Evolutionary conservation across 2,797 vertebrate species (phyloP), one percentile per base, ranked within the genome.

Genomic region (Linurgus olivaceus): DNA sequence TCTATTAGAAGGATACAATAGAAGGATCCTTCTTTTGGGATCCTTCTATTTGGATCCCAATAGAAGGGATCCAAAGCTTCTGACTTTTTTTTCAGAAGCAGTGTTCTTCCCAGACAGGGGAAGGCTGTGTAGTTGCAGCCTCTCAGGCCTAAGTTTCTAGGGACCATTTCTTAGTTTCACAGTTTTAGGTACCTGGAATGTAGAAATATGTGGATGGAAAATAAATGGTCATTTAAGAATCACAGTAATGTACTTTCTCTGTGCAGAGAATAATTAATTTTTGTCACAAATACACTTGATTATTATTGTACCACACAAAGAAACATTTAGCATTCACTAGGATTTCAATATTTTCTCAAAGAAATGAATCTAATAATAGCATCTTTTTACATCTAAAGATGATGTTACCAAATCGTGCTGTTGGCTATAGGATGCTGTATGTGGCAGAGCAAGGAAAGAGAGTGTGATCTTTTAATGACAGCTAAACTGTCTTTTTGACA

Each of bases 251-350:
- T 71, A 57, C 29, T 35, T 92, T 91, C 76, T 91, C 48, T 74
- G 8, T 95, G 78, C 4, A 89, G 55, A 79, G 59, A 94, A 51
- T 58, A 92, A 92, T 40, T 84, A 94, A 70, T 89, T 97, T 97
- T 95, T 79, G 93, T 96, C 96, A 96, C 57, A 95, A 96, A 96
- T 93, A 94, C 79, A 88, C 86, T 96, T 90, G 71, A 61, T 93
- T 95, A 94, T 97, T 96, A 93, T 87, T 80, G 67, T 91, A 78
- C 26, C 28, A 84, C 70, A 93, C 75, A 84, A 86, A 96, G 78
- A 96, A 96, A 93, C 55, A 68, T 97, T 96, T 86, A 85, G 58
- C 48, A 93, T 59, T 96, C 87, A 82, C 96, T 95, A 94, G 48
- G 33, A 85, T 96, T 97, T 97, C 77, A 95, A 94, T 95, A 92